A percentile compares a stretch with the other conserved stretches of the same genome.
Evolutionary conservation across 2,888 invertebrate species (phyloP).

Genomic region (Temnothorax unifasciatus): DNA sequence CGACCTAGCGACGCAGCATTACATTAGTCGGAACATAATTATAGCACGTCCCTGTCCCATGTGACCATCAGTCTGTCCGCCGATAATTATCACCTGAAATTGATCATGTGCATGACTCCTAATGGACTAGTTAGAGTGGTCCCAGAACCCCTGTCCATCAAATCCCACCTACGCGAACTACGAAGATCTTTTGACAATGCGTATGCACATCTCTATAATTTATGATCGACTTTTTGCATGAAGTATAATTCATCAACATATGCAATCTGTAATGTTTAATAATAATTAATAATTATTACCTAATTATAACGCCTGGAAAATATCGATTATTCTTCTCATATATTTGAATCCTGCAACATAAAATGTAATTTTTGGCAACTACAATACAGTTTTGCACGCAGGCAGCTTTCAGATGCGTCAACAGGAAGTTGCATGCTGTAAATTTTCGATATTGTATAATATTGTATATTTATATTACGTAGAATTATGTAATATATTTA

Average conservation of each 20-base stretch:
- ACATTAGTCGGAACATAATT: slow-evolving; percentile 9
- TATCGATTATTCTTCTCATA: neutral
- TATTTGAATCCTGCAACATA: neutral
- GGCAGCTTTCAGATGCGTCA: neutral
- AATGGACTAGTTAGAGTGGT: slow-evolving; percentile 24
- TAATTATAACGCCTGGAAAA: neutral
- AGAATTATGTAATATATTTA: neutral
- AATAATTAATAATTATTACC: neutral
- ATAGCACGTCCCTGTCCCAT: slow-evolving; percentile 6
- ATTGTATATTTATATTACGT: neutral
- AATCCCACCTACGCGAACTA: neutral
- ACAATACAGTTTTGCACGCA: neutral
- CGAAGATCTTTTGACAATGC: neutral
- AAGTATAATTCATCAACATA: neutral
- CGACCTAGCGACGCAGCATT: neutral
- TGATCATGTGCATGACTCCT: slow-evolving; percentile 7
- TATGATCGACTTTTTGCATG: neutral
- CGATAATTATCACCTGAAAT: slow-evolving; percentile 36
- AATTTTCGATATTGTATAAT: neutral
- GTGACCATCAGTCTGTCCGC: neutral
- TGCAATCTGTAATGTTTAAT: neutral
- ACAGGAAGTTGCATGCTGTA: neutral
- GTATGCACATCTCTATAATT: neutral
- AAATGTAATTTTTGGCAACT: slow-evolving; percentile 11
- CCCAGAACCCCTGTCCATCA: neutral